phyloP scores from a whole-genome alignment of 2,888 invertebrate species.

The Drosophila quinaria region DNA sequence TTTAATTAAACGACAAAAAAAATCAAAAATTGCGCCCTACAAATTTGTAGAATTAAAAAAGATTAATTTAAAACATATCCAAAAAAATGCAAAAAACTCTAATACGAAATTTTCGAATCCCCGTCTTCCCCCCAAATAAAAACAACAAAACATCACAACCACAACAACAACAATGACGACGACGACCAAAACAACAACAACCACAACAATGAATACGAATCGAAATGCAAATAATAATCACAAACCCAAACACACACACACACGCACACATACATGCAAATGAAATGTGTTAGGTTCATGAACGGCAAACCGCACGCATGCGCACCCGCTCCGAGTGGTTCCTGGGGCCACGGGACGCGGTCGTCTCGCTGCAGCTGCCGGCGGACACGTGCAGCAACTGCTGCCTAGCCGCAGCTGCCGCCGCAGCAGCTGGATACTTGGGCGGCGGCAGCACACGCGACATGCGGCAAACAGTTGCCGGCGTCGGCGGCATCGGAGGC shows the following conservation, averaged over 20 bases:
- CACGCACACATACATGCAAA: constrained; percentile 30
- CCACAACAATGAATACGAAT: constrained; percentile 38
- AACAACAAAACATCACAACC: constrained; percentile 55
- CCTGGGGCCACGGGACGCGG: constrained; percentile 86
- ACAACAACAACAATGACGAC: constrained; percentile 50
- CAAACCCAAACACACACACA: constrained; percentile 29
- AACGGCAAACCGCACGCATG: constrained; percentile 98
- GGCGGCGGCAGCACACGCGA: constrained; percentile 81
- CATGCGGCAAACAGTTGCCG: constrained; percentile 54
- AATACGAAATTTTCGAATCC: constrained; percentile 78
- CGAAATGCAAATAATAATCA: constrained; percentile 23
- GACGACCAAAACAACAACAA: constrained; percentile 50
- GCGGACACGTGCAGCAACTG: constrained; percentile 83
- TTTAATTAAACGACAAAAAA: constrained; percentile 24
- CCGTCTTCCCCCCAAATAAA: constrained; percentile 57
- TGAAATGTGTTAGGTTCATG: constrained; percentile 91
- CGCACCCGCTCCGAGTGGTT: constrained; percentile 99
- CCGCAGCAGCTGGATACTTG: constrained; percentile 70
- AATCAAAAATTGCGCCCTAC: constrained; percentile 25
- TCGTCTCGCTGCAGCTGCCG: constrained; percentile 79
- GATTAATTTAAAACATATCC: constrained; percentile 17
- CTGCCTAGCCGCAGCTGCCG: constrained; percentile 75
- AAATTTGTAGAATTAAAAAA: constrained; percentile 3
- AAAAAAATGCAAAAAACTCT: constrained; percentile 46
- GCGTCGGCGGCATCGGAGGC: constrained; percentile 21